Evolutionary conservation across 2,888 invertebrate genomes (phyloP).

Genomic region (Caenorhabditis wallacei): DNA sequence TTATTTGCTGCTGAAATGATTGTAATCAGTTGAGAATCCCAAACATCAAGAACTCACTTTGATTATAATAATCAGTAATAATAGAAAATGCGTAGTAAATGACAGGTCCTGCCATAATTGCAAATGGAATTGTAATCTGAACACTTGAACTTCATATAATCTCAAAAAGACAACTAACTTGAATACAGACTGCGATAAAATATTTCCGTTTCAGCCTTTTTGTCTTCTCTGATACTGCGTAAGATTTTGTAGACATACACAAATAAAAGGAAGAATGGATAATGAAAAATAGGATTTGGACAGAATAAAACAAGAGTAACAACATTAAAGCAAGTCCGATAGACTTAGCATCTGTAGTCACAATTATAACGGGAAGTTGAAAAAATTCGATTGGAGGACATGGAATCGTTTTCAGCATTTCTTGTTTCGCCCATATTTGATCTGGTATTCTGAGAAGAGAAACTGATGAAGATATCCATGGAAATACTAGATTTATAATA

Average conservation of each 20-base stretch:
- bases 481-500: slow-evolving; percentile 28
- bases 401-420: slow-evolving; percentile 36
- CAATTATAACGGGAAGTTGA: slow-evolving; percentile 29
- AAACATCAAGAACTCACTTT: slow-evolving; percentile 1
- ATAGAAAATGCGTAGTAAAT: slow-evolving; percentile 52
- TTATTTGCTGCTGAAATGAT: slow-evolving; percentile 53
- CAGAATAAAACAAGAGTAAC: slow-evolving; percentile 16
- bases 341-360: slow-evolving; percentile 44
- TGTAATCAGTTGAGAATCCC: background rate
- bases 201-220: slow-evolving; percentile 52
- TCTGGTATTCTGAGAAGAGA: slow-evolving; percentile 44
- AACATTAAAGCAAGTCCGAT: slow-evolving; percentile 35
- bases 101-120: slow-evolving; percentile 40
- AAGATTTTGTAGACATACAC: slow-evolving; percentile 41
- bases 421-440: slow-evolving; percentile 36
- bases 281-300: slow-evolving; percentile 37
- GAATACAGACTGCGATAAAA: slow-evolving; percentile 52
- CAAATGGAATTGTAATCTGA: slow-evolving; percentile 44
- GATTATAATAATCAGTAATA: slow-evolving; percentile 43
- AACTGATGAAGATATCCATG: slow-evolving; percentile 11
- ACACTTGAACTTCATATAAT: background rate
- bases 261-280: slow-evolving; percentile 41
- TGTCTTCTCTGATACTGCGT: slow-evolving; percentile 35
- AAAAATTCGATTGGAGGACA: slow-evolving; percentile 33
- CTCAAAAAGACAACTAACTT: slow-evolving; percentile 3